Conservation (phyloP, 1,140 invertebrate genomes). For the Hylaeus volcanicus region DNA sequence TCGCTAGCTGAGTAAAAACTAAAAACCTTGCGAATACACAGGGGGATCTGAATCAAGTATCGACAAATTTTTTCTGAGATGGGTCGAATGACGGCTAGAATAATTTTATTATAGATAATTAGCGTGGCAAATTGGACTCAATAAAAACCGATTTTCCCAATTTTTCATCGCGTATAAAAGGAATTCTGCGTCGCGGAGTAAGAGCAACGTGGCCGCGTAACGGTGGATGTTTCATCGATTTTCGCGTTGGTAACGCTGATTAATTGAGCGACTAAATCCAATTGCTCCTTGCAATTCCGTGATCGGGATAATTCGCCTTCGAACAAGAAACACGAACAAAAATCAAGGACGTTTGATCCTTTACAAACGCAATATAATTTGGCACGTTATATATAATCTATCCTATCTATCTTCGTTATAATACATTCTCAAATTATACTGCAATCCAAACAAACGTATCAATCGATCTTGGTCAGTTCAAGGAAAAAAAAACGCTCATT, state of each 20-base stretch:
- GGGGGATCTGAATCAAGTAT: too few species aligned
- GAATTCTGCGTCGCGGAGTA: neutral
- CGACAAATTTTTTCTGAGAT: too few species aligned
- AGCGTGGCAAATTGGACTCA: neutral
- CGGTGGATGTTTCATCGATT: neutral
- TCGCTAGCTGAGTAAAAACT: neutral
- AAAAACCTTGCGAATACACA: neutral
- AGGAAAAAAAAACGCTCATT: too few species aligned
- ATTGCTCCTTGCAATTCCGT: neutral
- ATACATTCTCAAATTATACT: too few species aligned
- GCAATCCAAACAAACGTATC: too few species aligned
- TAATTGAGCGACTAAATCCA: slow-evolving; percentile 25
- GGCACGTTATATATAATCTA: too few species aligned
- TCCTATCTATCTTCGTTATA: too few species aligned
- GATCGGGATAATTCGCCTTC: neutral
- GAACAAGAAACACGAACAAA: neutral
- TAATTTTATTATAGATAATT: neutral
- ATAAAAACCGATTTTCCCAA: slow-evolving; percentile 41
- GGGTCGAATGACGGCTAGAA: too few species aligned
- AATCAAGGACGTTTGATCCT: neutral
- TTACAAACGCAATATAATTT: too few species aligned
- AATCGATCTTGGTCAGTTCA: too few species aligned
- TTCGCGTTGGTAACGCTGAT: neutral
- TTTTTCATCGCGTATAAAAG: slow-evolving; percentile 26
- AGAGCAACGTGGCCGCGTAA: neutral